Percentiles rank a stretch among this genome's conserved stretches.
phyloP scores from a whole-genome alignment of 1,140 invertebrate species.

The Micrasema longulum region DNA sequence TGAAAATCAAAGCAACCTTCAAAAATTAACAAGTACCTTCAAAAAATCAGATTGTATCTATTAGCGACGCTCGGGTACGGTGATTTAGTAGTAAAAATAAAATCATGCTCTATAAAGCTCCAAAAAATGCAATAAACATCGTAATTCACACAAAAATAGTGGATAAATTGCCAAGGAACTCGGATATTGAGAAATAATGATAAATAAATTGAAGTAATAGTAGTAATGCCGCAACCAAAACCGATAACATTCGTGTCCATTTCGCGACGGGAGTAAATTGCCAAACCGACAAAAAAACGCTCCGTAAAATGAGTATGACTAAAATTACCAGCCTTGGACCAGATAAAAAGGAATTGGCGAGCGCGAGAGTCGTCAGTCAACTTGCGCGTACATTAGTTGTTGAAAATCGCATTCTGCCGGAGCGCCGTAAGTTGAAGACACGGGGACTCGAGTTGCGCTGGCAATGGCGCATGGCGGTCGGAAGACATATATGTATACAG shows the following conservation, averaged over 20 bases:
- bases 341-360: constrained; percentile 29
- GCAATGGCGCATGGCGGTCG: too few relatives aligned
- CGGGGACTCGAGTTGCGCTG: too few relatives aligned
- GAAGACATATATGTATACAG: not conserved
- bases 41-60: too few relatives aligned
- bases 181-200: constrained; percentile 24
- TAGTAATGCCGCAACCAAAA: not conserved
- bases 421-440: constrained; percentile 1
- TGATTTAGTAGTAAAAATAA: not conserved
- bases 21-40: not conserved
- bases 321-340: constrained; percentile 42
- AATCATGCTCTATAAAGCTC: not conserved
- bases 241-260: constrained; percentile 14
- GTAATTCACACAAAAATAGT: too few relatives aligned
- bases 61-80: too few relatives aligned
- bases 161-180: not conserved
- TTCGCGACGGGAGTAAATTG: constrained; percentile 36
- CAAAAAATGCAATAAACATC: not conserved
- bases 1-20: not conserved
- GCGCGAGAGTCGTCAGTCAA: constrained; percentile 32
- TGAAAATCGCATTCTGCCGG: constrained; percentile 2
- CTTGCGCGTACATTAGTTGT: constrained; percentile 15
- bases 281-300: constrained; percentile 35
- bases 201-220: not conserved
- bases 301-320: constrained; percentile 24